Percentiles rank a stretch among this genome's conserved stretches.
Conservation (phyloP, 2,797 vertebrate genomes). For the Vespertilio murinus region DNA sequence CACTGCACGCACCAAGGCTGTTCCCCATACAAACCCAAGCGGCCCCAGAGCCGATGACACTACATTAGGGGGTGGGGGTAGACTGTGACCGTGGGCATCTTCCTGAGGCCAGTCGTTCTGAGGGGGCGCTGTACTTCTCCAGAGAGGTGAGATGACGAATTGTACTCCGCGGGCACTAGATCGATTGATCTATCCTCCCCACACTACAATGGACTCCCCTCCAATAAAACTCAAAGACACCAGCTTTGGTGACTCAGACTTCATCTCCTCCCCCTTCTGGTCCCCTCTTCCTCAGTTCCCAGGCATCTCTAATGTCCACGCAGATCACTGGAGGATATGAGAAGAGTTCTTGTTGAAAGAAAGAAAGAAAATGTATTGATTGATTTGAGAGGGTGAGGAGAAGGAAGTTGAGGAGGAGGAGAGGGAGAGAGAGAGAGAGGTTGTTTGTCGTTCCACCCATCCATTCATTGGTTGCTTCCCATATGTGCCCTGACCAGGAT, state of each 20-base stretch:
- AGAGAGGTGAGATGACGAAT: constrained; percentile 10
- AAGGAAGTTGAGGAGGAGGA: background rate
- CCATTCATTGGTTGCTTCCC: background rate
- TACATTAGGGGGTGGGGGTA: background rate
- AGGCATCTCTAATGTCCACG: background rate
- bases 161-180: constrained; percentile 52
- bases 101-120: constrained; percentile 31
- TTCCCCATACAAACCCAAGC: background rate
- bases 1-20: background rate
- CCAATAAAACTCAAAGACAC: constrained; percentile 74
- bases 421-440: background rate
- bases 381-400: background rate
- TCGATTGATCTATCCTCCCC: constrained; percentile 37
- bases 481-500: background rate
- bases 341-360: constrained; percentile 25
- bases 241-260: constrained; percentile 39
- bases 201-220: constrained; percentile 61
- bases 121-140: background rate
- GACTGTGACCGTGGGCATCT: background rate
- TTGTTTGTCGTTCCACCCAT: background rate
- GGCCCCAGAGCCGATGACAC: constrained; percentile 45
- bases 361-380: background rate
- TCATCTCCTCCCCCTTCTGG: background rate
- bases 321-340: constrained; percentile 4
- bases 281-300: background rate